Percentiles rank a stretch among this genome's conserved stretches.
phyloP scores from a whole-genome alignment of 2,113 vertebrate species.

The Alaudala cheleensis region DNA sequence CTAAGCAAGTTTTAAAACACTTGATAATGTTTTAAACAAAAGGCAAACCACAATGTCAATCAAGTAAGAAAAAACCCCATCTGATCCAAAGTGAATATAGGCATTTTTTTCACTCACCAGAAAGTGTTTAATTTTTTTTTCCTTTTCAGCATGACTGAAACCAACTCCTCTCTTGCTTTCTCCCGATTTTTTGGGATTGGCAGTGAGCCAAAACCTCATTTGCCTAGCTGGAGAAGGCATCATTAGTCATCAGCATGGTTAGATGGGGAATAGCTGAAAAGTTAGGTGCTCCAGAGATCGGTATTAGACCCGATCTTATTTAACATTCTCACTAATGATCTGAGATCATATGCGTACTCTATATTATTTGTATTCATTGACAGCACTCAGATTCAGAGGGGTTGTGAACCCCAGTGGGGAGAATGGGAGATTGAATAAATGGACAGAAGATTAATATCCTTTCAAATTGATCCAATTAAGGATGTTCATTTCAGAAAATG shows the following conservation, averaged over 20 bases:
- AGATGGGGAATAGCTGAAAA: constrained; percentile 21
- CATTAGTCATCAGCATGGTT: constrained; percentile 1
- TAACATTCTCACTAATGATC: constrained; percentile 47
- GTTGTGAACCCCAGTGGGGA: constrained; percentile 22
- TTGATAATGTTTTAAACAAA: not conserved
- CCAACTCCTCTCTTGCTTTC: not conserved
- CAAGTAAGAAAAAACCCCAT: not conserved
- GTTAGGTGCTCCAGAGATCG: constrained; percentile 41
- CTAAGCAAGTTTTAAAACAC: not conserved
- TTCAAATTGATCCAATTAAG: constrained; percentile 48
- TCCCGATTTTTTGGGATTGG: constrained; percentile 22
- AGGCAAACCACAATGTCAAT: not conserved
- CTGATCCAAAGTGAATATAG: not conserved
- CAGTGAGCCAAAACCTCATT: constrained; percentile 24
- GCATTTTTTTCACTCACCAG: not conserved
- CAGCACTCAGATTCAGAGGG: not conserved
- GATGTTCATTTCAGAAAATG: not conserved
- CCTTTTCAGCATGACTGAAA: not conserved
- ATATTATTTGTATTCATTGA: constrained; percentile 42
- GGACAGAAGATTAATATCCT: constrained; percentile 36
- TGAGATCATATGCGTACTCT: not conserved
- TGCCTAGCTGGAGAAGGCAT: not conserved
- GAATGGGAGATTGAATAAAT: constrained; percentile 17
- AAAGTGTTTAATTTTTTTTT: not conserved
- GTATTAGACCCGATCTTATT: constrained; percentile 2